Conservation (phyloP, 1,140 invertebrate genomes). For the Polypedilum vanderplanki region DNA sequence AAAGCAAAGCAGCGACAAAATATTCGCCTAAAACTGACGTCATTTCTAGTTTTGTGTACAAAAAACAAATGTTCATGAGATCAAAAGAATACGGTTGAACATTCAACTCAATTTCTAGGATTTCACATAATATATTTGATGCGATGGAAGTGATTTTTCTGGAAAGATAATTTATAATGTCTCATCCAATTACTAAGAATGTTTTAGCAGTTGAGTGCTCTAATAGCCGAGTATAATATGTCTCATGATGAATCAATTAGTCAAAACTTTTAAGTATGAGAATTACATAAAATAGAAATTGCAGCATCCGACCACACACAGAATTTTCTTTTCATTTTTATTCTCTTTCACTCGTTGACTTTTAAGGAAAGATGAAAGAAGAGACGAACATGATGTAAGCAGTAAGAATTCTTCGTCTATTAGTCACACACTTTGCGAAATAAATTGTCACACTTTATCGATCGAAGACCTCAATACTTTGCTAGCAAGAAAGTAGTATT, state of each 20-base stretch:
- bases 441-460: conserved; percentile 24
- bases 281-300: background rate
- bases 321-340: too few relatives aligned
- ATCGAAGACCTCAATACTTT: conserved; percentile 20
- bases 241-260: conserved; percentile 9
- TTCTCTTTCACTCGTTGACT: too few relatives aligned
- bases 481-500: background rate
- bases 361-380: background rate
- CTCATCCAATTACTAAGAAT: background rate
- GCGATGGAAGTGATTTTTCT: conserved; percentile 20
- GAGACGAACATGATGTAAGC: background rate
- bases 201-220: background rate
- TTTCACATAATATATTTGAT: background rate
- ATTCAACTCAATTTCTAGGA: conserved; percentile 3
- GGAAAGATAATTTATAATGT: conserved; percentile 21
- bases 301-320: background rate
- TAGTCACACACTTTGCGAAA: conserved; percentile 13
- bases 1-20: background rate
- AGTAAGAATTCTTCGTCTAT: conserved; percentile 11
- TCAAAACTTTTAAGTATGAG: background rate
- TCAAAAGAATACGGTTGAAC: background rate
- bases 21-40: background rate
- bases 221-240: background rate
- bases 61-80: background rate
- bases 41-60: background rate